These are phyloP conservation scores for Myotis davidii DNA, from an alignment of 2,113 vertebrate genomes.

Conservation along the genomic window DNA sequence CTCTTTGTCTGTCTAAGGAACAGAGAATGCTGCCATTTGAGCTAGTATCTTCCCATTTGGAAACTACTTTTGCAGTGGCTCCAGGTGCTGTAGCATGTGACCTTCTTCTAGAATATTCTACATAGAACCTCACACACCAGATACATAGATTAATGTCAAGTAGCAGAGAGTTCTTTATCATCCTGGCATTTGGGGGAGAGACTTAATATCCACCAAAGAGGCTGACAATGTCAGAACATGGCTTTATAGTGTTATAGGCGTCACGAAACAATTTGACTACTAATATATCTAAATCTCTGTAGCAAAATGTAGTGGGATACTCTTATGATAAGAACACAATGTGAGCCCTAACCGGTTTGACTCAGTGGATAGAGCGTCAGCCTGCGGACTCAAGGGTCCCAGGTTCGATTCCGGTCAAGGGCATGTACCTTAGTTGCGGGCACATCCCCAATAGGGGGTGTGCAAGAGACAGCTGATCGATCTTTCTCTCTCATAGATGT, in stretches of 20 bases:
- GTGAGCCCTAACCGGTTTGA: background rate
- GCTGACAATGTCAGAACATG: background rate
- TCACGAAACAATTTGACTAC: background rate
- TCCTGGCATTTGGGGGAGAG: background rate
- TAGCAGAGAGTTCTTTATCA: background rate
- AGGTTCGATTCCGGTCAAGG: too few relatives aligned
- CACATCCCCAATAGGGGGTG: too few relatives aligned
- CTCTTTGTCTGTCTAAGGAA: background rate
- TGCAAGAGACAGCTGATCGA: too few relatives aligned
- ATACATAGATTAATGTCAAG: background rate
- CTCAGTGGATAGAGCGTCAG: too few relatives aligned
- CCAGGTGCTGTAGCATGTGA: background rate
- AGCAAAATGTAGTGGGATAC: background rate
- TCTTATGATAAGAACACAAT: background rate
- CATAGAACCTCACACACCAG: background rate
- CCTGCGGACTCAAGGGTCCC: too few relatives aligned
- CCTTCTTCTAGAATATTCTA: background rate
- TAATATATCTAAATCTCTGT: background rate
- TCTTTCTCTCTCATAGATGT: too few relatives aligned
- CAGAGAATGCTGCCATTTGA: background rate
- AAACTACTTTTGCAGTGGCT: background rate
- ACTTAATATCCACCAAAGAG: background rate
- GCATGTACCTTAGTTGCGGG: too few relatives aligned
- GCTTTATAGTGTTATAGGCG: background rate
- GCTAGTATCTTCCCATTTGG: background rate